Evolutionary conservation across 2,113 vertebrate genomes (phyloP), one percentile per base, ranked within the genome.

Genomic region (Casuarius casuarius): DNA sequence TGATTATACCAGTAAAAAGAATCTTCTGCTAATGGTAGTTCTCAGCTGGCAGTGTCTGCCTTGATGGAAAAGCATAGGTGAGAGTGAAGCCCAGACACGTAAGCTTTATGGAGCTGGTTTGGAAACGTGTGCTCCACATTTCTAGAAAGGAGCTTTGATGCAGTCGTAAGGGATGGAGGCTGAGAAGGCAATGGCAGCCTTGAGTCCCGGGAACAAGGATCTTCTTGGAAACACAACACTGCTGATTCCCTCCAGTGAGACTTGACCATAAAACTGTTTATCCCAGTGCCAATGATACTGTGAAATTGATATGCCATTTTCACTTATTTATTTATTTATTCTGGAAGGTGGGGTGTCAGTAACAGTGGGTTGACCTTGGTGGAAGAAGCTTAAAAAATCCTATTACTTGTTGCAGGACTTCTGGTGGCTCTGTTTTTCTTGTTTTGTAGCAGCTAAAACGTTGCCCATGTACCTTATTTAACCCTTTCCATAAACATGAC

Each of bases 331-430:
- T 48, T 48, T 48, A 48, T 18, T 48, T 48, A 19, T 48, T 46
- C 16, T 46, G 44, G 46, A 48, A 48, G 46, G 18, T 48, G 46
- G 46, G 46, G 7, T 48, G 46, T 48, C 18, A 48, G 31, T 71
- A 71, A 52, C 8, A 62, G 74, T 61, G 76, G 54, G 84, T 59
- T 12, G 84, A 95, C 95, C 94, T 93, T 87, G 96, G 91, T 97
- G 80, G 89, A 93, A 51, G 88, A 72, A 82, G 68, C 80, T 67
- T 51, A n/a, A 85, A 44, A 14, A 65, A 65, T 77, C 78, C 87
- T 29, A 12, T 66, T 89, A 12, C 35, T 58, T 67, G 56, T 71
- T 75, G 66, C 15, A 73, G 70, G 52, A 73, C 92, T 66, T 66
- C 79, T 88, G 33, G 83, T 96, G 67, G 66, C 46, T 61, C 40